These are phyloP conservation scores for Microcebus jonahi DNA, from an alignment of 2,113 vertebrate genomes.

Conservation along the genomic window DNA sequence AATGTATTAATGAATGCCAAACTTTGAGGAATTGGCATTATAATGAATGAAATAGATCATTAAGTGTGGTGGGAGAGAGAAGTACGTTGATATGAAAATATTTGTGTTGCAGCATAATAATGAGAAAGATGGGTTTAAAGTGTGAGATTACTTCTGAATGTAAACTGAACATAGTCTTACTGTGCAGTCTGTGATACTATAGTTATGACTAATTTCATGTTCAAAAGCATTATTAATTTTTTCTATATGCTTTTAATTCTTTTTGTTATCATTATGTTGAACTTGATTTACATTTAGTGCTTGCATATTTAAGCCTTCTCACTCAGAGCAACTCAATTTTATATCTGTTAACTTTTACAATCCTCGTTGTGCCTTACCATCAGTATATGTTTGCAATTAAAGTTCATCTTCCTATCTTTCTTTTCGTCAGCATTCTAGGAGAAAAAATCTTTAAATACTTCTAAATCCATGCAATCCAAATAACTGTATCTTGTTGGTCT, in stretches of 20 bases:
- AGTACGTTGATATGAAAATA: constrained; percentile 2
- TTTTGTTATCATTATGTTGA: constrained; percentile 34
- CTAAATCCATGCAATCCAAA: neutral
- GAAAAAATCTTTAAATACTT: neutral
- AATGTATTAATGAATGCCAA: neutral
- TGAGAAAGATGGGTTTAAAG: neutral
- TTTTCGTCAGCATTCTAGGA: neutral
- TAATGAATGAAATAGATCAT: neutral
- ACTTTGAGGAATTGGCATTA: neutral
- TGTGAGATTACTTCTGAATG: neutral
- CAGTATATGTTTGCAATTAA: neutral
- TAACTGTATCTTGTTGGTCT: neutral
- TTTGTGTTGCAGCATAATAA: neutral
- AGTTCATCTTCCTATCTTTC: neutral
- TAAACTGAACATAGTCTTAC: neutral
- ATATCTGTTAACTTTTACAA: neutral
- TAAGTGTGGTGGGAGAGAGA: neutral
- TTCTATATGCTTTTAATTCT: neutral
- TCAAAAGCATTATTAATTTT: constrained; percentile 29
- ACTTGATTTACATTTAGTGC: neutral
- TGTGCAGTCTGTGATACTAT: constrained; percentile 1
- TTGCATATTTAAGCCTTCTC: neutral
- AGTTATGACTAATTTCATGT: neutral
- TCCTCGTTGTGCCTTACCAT: neutral
- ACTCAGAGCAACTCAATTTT: constrained; percentile 28